Conservation (phyloP, 1,140 invertebrate species). For the Tetragnatha versicolor region DNA sequence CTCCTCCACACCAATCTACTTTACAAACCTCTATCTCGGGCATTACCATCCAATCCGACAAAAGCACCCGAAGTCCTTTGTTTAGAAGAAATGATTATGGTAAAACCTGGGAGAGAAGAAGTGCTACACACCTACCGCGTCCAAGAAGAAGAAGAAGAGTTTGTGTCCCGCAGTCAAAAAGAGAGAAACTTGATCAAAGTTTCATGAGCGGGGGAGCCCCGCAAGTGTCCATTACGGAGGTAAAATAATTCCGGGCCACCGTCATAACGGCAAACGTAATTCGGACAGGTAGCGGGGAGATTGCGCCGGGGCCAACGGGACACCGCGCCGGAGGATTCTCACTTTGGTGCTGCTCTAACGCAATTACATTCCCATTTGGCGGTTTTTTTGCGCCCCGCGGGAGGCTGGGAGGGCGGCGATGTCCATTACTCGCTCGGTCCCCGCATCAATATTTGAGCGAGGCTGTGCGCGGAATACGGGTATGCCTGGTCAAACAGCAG, state of each 20-base stretch:
- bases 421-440: constrained; percentile 53
- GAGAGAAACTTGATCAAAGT: constrained; percentile 50
- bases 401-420: constrained; percentile 19
- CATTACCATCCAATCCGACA: too few species aligned
- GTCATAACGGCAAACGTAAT: constrained; percentile 52
- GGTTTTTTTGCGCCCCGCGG: constrained; percentile 40
- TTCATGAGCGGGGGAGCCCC: constrained; percentile 42
- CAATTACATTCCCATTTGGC: constrained; percentile 54
- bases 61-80: too few species aligned
- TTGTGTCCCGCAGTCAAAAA: constrained; percentile 8
- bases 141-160: neutral
- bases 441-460: constrained; percentile 51
- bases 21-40: too few species aligned
- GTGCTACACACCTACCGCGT: too few species aligned
- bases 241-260: constrained; percentile 55
- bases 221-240: constrained; percentile 52
- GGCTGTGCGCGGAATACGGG: constrained; percentile 41
- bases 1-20: too few species aligned
- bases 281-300: constrained; percentile 53
- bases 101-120: too few species aligned
- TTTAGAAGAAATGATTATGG: too few species aligned
- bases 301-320: constrained; percentile 43
- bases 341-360: constrained; percentile 49
- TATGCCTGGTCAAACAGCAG: too few species aligned
- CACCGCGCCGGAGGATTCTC: constrained; percentile 39